Evolutionary conservation across 2,113 vertebrate genomes (phyloP), one percentile per base, ranked within the genome.

Genomic region (Octodon degus): DNA sequence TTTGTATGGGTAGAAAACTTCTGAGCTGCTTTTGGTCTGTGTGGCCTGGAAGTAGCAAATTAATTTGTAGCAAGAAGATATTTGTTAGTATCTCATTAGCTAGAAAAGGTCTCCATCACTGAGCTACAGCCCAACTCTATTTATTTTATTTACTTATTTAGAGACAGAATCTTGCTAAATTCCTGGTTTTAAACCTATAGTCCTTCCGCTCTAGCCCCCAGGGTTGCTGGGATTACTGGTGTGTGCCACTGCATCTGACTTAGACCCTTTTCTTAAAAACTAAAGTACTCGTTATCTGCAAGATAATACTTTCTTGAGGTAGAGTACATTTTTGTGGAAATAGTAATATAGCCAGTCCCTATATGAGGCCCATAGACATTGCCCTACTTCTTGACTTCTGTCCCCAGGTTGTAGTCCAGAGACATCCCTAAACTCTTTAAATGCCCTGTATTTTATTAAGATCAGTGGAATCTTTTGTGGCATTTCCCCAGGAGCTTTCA

Each of bases 201-300:
- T 34, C 77, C 11, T 74, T 47, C 27, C 53, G 50, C 17, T 32
- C 16, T 50, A 34, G 30, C 32, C 30, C 17, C 30, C 30, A 80
- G 50, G 50, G 17, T 34, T 53, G 76, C 43, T 30, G 76, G 43
- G 43, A 50, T 50, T 79, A 79, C 14, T 32, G 76, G 74, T 47
- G 11, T 76, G 40, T 77, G 74, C 74, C 74, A 47, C 74, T 77
- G 25, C 40, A 77, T 77, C 37, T 77, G 24, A 6, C 12, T 76
- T 76, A 76, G 37, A 70, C 11, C 32, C 53, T 91, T 94, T 85
- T 53, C 11, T 82, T 40, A 9, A 93, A 90, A 32, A 17, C 74
- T 96, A 82, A 92, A 67, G 82, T 62, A 96, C 70, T 53, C 43
- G 32, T 81, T 93, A 50, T 96, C 67, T 65, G 9, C n/a, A 88